A percentile compares a stretch with the other conserved stretches of the same genome.
Conservation (phyloP, 2,113 vertebrate genomes). For the Rutilus rutilus region DNA sequence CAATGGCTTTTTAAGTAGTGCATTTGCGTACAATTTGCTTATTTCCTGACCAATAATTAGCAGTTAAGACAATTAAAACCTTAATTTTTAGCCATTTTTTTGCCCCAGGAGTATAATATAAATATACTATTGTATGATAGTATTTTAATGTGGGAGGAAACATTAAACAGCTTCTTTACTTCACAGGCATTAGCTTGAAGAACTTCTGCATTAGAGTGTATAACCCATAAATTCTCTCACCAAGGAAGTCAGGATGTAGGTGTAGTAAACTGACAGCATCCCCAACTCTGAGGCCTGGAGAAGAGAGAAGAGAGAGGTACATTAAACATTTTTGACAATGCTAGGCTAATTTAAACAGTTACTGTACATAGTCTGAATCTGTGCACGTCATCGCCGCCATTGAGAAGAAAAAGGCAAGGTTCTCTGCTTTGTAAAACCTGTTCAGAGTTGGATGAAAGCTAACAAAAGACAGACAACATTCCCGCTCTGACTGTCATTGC, state of each 20-base stretch:
- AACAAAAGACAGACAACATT: conserved; percentile 28
- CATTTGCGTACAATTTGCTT: too few species aligned
- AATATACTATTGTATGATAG: background rate
- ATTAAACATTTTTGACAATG: conserved; percentile 8
- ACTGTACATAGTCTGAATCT: background rate
- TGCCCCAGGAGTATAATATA: too few species aligned
- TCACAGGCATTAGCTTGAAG: background rate
- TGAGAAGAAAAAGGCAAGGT: conserved; percentile 1
- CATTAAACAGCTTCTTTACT: background rate
- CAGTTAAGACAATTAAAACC: too few species aligned
- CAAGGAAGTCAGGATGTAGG: conserved; percentile 99
- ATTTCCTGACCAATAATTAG: too few species aligned
- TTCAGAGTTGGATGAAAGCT: conserved; percentile 28
- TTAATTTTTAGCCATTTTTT: too few species aligned
- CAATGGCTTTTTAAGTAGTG: too few species aligned
- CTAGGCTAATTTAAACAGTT: background rate
- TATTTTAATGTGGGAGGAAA: background rate
- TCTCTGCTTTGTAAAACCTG: conserved; percentile 11
- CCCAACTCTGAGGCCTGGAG: conserved; percentile 93
- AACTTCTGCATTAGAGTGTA: conserved; percentile 58
- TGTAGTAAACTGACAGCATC: conserved; percentile 97
- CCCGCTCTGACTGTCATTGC: conserved; percentile 7
- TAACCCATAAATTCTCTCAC: conserved; percentile 77
- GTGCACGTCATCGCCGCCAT: background rate
- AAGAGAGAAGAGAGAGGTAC: conserved; percentile 34